A percentile compares a stretch with the other conserved stretches of the same genome.
Evolutionary conservation across 2,797 vertebrate species (phyloP).

Genomic region (Molossus alvarezi): DNA sequence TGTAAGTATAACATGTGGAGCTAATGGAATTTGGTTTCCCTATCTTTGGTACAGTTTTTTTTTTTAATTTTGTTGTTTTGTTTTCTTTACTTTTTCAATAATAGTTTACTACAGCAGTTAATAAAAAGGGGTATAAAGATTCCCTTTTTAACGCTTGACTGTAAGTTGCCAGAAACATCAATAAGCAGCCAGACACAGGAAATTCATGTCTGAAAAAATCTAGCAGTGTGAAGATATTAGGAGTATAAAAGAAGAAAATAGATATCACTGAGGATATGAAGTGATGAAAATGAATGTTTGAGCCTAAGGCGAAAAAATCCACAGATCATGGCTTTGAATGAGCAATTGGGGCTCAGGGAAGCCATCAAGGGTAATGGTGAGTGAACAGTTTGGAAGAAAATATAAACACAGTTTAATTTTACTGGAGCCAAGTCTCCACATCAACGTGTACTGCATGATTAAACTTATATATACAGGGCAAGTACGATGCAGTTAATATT

Average conservation of each 20-base stretch:
- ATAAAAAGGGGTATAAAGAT: slow-evolving; percentile 32
- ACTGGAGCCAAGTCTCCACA: slow-evolving; percentile 45
- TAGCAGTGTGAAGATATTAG: slow-evolving; percentile 71
- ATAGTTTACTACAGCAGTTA: not conserved
- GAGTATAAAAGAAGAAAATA: slow-evolving; percentile 74
- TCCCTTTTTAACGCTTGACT: slow-evolving; percentile 65
- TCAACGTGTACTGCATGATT: not conserved
- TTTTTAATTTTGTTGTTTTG: not conserved
- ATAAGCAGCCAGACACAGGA: slow-evolving; percentile 68
- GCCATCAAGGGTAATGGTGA: slow-evolving; percentile 71
- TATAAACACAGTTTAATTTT: slow-evolving; percentile 70
- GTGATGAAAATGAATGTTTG: slow-evolving; percentile 69
- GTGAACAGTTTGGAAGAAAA: slow-evolving; percentile 79
- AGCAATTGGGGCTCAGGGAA: slow-evolving; percentile 76
- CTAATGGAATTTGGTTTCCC: not conserved
- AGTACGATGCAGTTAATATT: slow-evolving; percentile 52
- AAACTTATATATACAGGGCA: not conserved
- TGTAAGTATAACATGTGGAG: not conserved
- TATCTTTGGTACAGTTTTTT: not conserved
- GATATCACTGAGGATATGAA: slow-evolving; percentile 72
- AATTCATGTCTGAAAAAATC: slow-evolving; percentile 76
- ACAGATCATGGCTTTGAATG: slow-evolving; percentile 73
- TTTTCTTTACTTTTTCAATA: not conserved
- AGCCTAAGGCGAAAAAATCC: slow-evolving; percentile 78
- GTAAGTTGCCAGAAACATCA: slow-evolving; percentile 66